phyloP scores from a whole-genome alignment of 2,113 vertebrate genomes.

The Anolis sagrei region DNA sequence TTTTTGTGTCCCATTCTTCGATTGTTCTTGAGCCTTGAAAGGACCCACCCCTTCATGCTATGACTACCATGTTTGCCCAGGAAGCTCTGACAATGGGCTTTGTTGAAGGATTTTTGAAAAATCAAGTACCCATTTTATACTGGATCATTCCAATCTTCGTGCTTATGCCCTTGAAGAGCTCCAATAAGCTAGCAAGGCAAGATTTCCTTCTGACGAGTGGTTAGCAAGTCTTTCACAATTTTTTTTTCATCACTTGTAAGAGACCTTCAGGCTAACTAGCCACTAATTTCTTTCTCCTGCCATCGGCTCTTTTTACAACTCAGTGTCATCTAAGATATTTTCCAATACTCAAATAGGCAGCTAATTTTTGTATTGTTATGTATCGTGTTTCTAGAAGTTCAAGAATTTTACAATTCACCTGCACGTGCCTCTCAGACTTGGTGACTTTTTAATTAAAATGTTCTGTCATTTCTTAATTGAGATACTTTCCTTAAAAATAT shows the following conservation, averaged over 20 bases:
- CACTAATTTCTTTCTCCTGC: neutral
- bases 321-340: neutral
- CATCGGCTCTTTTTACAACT: neutral
- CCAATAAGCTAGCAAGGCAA: neutral
- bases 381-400: neutral
- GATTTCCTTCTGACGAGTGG: neutral
- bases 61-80: neutral
- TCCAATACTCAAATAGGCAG: neutral
- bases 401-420: neutral
- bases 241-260: neutral
- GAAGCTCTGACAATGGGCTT: too few species aligned
- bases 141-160: neutral
- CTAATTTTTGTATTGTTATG: neutral
- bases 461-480: neutral
- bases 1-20: too few species aligned
- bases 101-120: neutral
- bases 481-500: neutral
- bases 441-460: neutral
- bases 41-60: neutral
- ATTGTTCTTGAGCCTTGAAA: too few species aligned
- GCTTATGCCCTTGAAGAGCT: neutral
- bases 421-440: neutral
- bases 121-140: neutral
- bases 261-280: neutral
- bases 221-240: neutral